Base-by-base conservation (phyloP, 2,888 invertebrate genomes). In the Seladonia tumulorum region DNA sequence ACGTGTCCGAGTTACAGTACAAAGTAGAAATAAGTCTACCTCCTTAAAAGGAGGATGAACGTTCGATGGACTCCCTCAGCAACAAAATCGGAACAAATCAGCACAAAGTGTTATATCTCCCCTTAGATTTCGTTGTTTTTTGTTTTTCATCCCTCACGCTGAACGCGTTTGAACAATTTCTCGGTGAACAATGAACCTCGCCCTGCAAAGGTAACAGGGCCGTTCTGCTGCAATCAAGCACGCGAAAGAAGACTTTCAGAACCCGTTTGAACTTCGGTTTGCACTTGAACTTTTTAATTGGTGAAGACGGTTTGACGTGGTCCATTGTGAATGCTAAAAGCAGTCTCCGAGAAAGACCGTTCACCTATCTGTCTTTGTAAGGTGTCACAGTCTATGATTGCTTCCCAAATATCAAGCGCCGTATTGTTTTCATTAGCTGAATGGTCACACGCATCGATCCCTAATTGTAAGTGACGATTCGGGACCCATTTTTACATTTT, bases 211-310 rank as follows among this genome's bases (percentile, higher is more conserved):
- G 49, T 53, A 53, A 53, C 22, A 53, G 22, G 49, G 35, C 29
- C 16, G 8, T 7, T 35, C 66, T 29, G 29, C 35, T 7, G 66
- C 35, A 8, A 66, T 29, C 29, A 66, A 66, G 29, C 29, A 66
- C 66, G 66, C 35, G 66, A 16, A 35, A 35, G 18, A 35, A 29
- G 29, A 66, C 29, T 66, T 66, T 16, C 66, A 35, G 29, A 16
- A 29, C 7, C 66, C 35, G 66, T 66, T 66, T 66, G 35, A 66
- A 66, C 66, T 66, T 66, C 66, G 66, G 16, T 53, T 53, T 53
- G 49, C 49, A 53, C 49, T 53, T 18, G 7, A 66, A 66, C 66
- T 66, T 66, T 66, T 66, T 66, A 66, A 66, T 66, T 66, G 66
- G 35, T 35, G 66, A 35, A 29, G 29, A 66, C 66, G 35, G 66